phyloP scores from a whole-genome alignment of 2,113 vertebrate species.

The Oryzias celebensis region DNA sequence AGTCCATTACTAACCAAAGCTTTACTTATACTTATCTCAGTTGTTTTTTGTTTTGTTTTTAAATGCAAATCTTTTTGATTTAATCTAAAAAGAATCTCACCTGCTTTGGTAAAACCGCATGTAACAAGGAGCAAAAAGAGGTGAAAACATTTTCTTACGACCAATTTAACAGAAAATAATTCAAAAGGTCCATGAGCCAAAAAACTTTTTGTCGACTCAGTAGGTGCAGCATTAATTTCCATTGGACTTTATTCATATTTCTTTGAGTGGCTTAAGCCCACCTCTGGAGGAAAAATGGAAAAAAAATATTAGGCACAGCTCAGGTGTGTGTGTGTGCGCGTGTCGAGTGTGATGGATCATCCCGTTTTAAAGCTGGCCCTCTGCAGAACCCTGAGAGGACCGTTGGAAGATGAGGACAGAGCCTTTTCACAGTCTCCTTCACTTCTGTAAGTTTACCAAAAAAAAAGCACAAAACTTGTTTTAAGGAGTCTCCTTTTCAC shows the following conservation, averaged over 20 bases:
- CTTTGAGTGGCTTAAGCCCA: conserved; percentile 25
- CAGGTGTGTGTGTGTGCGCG: conserved; percentile 45
- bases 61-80: too few species aligned
- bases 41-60: not conserved
- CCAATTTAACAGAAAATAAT: not conserved
- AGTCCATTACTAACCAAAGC: conserved; percentile 6
- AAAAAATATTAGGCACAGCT: conserved; percentile 42
- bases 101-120: too few species aligned
- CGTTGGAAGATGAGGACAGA: conserved; percentile 73
- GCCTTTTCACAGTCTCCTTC: not conserved
- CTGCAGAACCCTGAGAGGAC: conserved; percentile 63
- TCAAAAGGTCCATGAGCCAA: conserved; percentile 3
- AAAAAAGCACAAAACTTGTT: too few species aligned
- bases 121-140: not conserved
- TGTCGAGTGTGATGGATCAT: conserved; percentile 68
- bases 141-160: not conserved
- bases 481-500: conserved; percentile 48
- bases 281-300: conserved; percentile 31
- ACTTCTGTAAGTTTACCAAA: too few species aligned
- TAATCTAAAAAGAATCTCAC: too few species aligned
- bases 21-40: conserved; percentile 12
- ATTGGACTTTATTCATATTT: conserved; percentile 31
- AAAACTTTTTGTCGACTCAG: conserved; percentile 8
- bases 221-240: conserved; percentile 24
- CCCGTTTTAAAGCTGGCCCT: conserved; percentile 64